Evolutionary conservation across 2,797 vertebrate genomes (phyloP).

Genomic region (Microctenopoma steveboyesi): DNA sequence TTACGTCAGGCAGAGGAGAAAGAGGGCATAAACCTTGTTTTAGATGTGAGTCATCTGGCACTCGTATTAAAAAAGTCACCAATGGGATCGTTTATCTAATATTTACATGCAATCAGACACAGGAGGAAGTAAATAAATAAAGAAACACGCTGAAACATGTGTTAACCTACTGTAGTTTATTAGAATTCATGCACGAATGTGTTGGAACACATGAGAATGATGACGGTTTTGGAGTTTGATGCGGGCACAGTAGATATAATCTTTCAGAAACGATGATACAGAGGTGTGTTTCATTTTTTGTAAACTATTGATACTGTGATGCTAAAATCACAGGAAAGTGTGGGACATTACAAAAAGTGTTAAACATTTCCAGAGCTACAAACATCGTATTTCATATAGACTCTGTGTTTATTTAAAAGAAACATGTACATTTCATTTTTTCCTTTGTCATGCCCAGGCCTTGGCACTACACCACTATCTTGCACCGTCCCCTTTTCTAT

Average conservation of each 20-base stretch:
- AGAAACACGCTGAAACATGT: background rate
- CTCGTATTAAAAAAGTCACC: background rate
- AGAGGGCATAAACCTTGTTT: constrained; percentile 1
- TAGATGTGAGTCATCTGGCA: constrained; percentile 10
- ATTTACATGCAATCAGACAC: constrained; percentile 15
- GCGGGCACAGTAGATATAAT: background rate
- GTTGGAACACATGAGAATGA: background rate
- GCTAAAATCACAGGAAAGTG: constrained; percentile 3
- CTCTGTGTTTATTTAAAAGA: constrained; percentile 8
- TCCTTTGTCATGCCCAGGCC: background rate
- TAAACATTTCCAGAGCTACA: background rate
- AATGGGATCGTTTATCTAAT: constrained; percentile 21
- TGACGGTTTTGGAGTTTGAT: background rate
- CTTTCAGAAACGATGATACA: no score
- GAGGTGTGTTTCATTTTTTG: background rate
- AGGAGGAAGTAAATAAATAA: constrained; percentile 10
- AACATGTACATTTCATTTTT: background rate
- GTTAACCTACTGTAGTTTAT: no score
- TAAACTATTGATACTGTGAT: background rate
- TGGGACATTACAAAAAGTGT: no score
- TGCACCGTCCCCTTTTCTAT: background rate
- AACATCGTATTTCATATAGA: background rate
- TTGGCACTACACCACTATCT: background rate
- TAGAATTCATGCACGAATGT: background rate
- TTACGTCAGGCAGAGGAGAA: background rate